Base-by-base conservation (phyloP, 2,113 vertebrate species). In the Pipa parva region DNA sequence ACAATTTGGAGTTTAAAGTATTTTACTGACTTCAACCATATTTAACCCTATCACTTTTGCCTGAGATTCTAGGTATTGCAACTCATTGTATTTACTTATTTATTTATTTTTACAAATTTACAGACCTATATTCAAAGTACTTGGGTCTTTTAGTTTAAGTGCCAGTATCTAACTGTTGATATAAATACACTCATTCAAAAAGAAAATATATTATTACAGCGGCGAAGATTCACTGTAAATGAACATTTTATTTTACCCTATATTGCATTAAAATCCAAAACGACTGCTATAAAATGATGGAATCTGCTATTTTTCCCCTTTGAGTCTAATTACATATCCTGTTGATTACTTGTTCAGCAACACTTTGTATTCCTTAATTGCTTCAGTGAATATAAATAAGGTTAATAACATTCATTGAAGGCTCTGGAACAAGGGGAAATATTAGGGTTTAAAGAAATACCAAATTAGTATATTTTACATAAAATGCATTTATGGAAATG, bases 241-340 rank as follows among this genome's bases (percentile, higher is more conserved):
- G 65, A 36, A 59, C 55, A 76, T 75, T 51, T 5, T 63, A 73
- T 80, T 77, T 82, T 50, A 22, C 29, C 57, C 57, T 59, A 59
- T 59, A 68, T 59, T 28, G 50, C 20, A 58, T 29, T 42, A 60
- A 59, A 69, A 51, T 77, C n/a, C 31, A 15, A 36, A 69, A 60
- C 57, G 60, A 60, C 28, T 68, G 45, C 28, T 1, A 22, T 31
- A 60, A 29, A 60, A 42, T 29, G 18, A 39, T 45, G 48, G 22
- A 60, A 39, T 57, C 17, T 8, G 42, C 26, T 55, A 24, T 24
- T 5, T 59, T 37, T 15, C 46, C 42, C 79, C 79, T 76, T 81
- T 82, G 79, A 80, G 80, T 74, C 64, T 87, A 87, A 88, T 88
- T 88, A 85, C 72, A 73, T 72, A 75, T 81, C 83, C 80, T 56